phyloP scores from a whole-genome alignment of 2,888 invertebrate genomes.

The Mesochorus sp. region DNA sequence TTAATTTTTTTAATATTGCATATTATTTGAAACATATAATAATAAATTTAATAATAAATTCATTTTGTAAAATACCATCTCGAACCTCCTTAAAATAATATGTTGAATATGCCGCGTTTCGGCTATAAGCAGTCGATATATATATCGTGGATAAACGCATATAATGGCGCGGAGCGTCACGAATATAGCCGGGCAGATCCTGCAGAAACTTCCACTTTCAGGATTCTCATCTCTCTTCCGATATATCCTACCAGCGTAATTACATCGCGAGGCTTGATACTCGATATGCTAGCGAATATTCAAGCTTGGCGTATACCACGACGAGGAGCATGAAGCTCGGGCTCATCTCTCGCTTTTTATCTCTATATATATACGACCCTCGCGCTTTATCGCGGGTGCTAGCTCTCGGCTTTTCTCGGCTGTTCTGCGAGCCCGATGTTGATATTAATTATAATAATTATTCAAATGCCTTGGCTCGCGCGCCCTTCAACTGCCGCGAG shows the following conservation, averaged over 20 bases:
- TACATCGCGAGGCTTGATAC: constrained; percentile 62
- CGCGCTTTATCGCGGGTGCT: background rate
- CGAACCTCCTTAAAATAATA: too few relatives aligned
- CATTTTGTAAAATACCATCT: too few relatives aligned
- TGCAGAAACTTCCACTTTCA: constrained; percentile 51
- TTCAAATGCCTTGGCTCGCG: constrained; percentile 51
- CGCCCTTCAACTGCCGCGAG: constrained; percentile 11
- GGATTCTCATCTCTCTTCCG: constrained; percentile 26
- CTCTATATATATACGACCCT: background rate
- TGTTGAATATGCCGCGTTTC: too few relatives aligned
- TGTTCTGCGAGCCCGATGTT: constrained; percentile 43
- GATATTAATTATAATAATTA: constrained; percentile 62
- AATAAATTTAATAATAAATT: too few relatives aligned
- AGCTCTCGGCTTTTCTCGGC: background rate
- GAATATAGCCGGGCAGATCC: background rate
- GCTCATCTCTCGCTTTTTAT: background rate
- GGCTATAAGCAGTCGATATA: too few relatives aligned
- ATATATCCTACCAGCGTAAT: constrained; percentile 55
- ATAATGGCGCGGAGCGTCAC: too few relatives aligned
- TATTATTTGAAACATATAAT: too few relatives aligned
- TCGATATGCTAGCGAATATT: constrained; percentile 54
- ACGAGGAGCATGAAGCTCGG: background rate
- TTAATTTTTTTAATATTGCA: too few relatives aligned
- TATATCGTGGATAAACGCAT: too few relatives aligned
- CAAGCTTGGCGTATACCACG: background rate